Evolutionary conservation across 2,888 invertebrate genomes (phyloP).

Genomic region (Drosophila neonasuta): DNA sequence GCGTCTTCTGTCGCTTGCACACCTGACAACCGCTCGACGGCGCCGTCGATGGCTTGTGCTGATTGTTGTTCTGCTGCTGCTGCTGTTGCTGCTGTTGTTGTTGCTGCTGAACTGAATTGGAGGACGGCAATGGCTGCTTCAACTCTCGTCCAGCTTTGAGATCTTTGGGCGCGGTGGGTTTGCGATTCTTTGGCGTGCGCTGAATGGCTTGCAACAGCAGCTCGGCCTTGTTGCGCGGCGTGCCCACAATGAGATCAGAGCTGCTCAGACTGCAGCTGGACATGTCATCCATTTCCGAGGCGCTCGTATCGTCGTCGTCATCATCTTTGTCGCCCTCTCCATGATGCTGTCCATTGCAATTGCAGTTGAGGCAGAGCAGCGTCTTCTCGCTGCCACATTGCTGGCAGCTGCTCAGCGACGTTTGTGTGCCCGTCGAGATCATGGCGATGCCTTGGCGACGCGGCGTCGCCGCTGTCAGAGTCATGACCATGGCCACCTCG

Average conservation of each 20-base stretch:
- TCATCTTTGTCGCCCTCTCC: slow-evolving; percentile 13
- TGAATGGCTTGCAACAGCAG: slow-evolving; percentile 84
- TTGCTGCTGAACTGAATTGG: neutral
- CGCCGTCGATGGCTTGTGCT: slow-evolving; percentile 37
- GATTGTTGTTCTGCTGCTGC: slow-evolving; percentile 48
- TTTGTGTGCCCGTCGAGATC: slow-evolving; percentile 82
- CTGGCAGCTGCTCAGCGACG: slow-evolving; percentile 74
- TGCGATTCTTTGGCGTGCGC: slow-evolving; percentile 82
- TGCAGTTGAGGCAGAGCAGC: slow-evolving; percentile 80
- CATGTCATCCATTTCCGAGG: slow-evolving; percentile 68
- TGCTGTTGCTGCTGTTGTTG: neutral
- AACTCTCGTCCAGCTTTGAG: neutral
- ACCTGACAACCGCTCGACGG: slow-evolving; percentile 78
- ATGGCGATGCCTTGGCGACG: slow-evolving; percentile 71
- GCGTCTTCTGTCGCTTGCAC: slow-evolving; percentile 82
- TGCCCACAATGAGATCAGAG: slow-evolving; percentile 75
- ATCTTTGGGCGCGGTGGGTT: slow-evolving; percentile 55
- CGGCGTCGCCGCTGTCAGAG: slow-evolving; percentile 28
- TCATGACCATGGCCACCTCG: slow-evolving; percentile 34
- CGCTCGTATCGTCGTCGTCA: slow-evolving; percentile 48
- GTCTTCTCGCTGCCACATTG: slow-evolving; percentile 81
- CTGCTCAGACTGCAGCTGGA: slow-evolving; percentile 72
- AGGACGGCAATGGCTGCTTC: neutral
- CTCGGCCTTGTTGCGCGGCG: slow-evolving; percentile 83
- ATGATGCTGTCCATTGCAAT: neutral